Percentiles rank a stretch among this genome's conserved stretches.
phyloP scores from a whole-genome alignment of 2,888 invertebrate genomes.

The Gastrophysa polygoni region DNA sequence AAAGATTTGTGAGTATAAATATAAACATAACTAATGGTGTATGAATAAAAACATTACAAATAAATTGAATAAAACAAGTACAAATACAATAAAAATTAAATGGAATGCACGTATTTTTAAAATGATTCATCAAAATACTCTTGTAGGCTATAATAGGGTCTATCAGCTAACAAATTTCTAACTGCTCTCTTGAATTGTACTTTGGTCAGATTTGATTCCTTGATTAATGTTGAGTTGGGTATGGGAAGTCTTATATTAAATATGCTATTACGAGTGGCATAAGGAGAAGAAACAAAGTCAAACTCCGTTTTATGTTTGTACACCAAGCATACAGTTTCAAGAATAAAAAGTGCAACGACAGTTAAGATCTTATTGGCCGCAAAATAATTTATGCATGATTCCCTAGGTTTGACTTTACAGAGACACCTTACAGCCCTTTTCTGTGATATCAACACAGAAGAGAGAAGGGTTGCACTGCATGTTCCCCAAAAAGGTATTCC shows the following conservation, averaged over 20 bases:
- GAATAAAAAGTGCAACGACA: background rate
- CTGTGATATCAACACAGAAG: conserved; percentile 6
- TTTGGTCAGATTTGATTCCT: background rate
- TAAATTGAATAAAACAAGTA: no score
- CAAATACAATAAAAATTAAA: no score
- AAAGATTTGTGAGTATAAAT: no score
- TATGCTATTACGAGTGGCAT: background rate
- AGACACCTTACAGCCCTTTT: background rate
- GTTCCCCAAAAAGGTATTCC: no score
- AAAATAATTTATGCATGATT: background rate
- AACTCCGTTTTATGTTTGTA: background rate
- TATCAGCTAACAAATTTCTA: background rate
- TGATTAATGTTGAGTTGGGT: background rate
- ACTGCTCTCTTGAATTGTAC: background rate
- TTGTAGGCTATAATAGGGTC: background rate
- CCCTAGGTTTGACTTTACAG: conserved; percentile 1
- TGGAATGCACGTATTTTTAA: no score
- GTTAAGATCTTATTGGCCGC: background rate
- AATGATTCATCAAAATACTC: background rate
- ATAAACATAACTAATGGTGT: no score
- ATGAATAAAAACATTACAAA: no score
- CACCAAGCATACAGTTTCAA: background rate
- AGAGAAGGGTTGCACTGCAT: background rate
- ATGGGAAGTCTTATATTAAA: background rate
- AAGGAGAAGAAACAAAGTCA: background rate